Conservation (phyloP, 2,888 invertebrate genomes). For the Drosophila neonasuta region DNA sequence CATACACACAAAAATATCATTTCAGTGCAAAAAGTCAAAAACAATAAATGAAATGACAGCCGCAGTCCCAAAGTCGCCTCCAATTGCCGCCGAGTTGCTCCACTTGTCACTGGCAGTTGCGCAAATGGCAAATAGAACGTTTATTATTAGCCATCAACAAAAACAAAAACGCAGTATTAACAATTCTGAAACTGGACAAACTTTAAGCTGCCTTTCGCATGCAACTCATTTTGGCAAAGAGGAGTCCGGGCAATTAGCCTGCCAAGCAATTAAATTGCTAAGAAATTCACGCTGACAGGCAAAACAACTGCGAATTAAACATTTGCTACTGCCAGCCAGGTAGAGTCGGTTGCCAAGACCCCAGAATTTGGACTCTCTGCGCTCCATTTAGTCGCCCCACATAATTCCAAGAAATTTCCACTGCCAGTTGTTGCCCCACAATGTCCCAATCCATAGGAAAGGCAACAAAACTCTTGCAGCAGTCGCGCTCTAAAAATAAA, state of each 20-base stretch:
- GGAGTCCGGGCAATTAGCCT: conserved; percentile 54
- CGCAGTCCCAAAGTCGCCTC: conserved; percentile 21
- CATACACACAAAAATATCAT: conserved; percentile 26
- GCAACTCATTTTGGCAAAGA: background rate
- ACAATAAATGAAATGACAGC: conserved; percentile 66
- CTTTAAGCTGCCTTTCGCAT: conserved; percentile 9
- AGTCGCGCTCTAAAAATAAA: conserved; percentile 55
- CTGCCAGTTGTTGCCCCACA: conserved; percentile 9
- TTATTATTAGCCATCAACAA: conserved; percentile 55
- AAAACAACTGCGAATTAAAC: conserved; percentile 30
- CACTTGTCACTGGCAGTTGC: conserved; percentile 63
- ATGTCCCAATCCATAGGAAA: background rate
- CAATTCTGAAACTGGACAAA: background rate
- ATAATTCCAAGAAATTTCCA: conserved; percentile 67
- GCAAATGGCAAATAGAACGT: conserved; percentile 47
- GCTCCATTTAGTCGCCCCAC: conserved; percentile 67
- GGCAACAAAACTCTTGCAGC: conserved; percentile 18
- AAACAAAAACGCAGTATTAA: conserved; percentile 12
- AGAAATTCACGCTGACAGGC: conserved; percentile 56
- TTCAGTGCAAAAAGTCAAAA: conserved; percentile 53
- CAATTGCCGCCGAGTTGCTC: conserved; percentile 16
- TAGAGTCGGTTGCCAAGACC: conserved; percentile 30
- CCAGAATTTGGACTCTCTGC: conserved; percentile 23
- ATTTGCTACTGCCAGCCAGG: conserved; percentile 39
- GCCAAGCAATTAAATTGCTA: conserved; percentile 69